Evolutionary conservation across 1,140 invertebrate species (phyloP), one percentile per base, ranked within the genome.

Genomic region (Drosophila tristis): DNA sequence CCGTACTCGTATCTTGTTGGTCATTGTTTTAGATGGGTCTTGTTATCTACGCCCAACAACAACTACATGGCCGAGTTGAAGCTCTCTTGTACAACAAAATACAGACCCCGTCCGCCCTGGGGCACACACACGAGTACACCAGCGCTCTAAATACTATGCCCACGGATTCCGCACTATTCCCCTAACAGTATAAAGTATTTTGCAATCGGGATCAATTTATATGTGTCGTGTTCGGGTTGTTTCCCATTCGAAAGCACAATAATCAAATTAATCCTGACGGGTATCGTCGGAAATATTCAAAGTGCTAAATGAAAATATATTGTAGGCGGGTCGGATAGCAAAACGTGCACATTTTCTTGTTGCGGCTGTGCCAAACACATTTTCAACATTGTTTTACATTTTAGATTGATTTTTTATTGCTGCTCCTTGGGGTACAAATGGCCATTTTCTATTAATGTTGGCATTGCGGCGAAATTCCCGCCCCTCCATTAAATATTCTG

Each of bases 351-450:
- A 55, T 55, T 31, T 61, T 23, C 11, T 11, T 23, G 7, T 8
- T 44, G 11, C 5, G 5, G 39, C 7, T 15, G 20, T 50, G 31
- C 35, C 15, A 25, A 44, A 26, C 26, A 13, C 4, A 31, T 25
- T 35, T 45, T 45, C n/a, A 25, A 16, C 29, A 51, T 44, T 67
- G 26, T 65, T 39, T 57, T 53, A 68, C 23, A 59, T 70, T 75
- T 48, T 55, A 64, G 29, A 63, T 77, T 60, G 31, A 45, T 44
- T 59, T 81, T 79, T 78, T 71, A 72, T 65, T 26, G 9, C 54
- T 50, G 42, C 43, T 54, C 47, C 47, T 15, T 9, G 6, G 35
- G 45, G n/a, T 50, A 43, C 26, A 49, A 47, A 57, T 57, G 43
- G 29, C 20, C 50, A 57, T 60, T 63, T 49, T 73, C 57, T 77